These are phyloP conservation scores for Macrochelys suwanniensis DNA, from an alignment of 2,797 vertebrate species.

Conservation along the genomic window DNA sequence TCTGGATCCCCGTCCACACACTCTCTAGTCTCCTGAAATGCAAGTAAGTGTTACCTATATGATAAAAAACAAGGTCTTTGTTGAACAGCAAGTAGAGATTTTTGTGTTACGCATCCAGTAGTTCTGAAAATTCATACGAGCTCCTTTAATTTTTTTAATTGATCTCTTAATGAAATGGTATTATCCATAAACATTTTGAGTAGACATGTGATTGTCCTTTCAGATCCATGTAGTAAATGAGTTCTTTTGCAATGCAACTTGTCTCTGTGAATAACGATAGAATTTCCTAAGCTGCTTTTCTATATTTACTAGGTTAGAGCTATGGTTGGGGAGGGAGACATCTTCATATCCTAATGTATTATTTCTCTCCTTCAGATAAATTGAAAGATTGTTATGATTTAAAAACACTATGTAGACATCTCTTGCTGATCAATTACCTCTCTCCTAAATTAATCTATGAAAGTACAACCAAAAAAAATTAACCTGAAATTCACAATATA, in stretches of 20 bases:
- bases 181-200: background rate
- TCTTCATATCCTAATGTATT: background rate
- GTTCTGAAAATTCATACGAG: background rate
- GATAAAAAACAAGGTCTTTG: background rate
- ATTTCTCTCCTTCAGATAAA: background rate
- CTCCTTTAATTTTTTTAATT: background rate
- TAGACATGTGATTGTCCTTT: accelerated
- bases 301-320: background rate
- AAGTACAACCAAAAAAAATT: conserved; percentile 3
- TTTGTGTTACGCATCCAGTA: background rate
- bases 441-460: conserved; percentile 8
- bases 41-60: background rate
- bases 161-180: background rate
- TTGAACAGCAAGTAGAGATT: background rate
- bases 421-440: background rate
- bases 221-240: background rate
- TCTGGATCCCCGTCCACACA: background rate
- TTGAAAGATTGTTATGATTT: background rate
- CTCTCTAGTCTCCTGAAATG: background rate
- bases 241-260: background rate
- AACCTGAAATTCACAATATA: background rate
- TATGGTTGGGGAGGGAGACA: accelerated
- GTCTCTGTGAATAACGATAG: background rate
- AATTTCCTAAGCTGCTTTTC: background rate
- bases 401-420: background rate